A percentile compares a stretch with the other conserved stretches of the same genome.
Conservation (phyloP, 2,888 invertebrate genomes). For the Melipona beecheii region DNA sequence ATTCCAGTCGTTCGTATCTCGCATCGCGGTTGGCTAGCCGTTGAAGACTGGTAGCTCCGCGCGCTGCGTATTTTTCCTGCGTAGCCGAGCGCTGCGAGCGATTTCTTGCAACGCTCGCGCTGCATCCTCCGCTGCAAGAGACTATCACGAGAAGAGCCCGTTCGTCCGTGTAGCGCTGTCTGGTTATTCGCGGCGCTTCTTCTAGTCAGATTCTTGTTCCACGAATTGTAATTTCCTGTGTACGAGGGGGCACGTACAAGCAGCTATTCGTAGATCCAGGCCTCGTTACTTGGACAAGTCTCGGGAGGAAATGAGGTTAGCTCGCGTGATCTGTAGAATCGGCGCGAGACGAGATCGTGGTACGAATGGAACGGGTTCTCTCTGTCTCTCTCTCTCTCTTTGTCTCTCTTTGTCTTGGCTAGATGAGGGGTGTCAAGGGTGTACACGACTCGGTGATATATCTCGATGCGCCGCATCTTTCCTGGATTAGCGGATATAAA, state of each 20-base stretch:
- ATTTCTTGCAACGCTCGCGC: background rate
- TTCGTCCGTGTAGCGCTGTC: background rate
- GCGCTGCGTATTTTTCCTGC: background rate
- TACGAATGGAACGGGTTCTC: conserved; percentile 32
- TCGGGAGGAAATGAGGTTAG: conserved; percentile 67
- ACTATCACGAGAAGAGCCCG: background rate
- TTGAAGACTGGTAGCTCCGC: background rate
- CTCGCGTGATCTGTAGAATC: conserved; percentile 66
- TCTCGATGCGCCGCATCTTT: conserved; percentile 61
- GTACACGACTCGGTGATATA: conserved; percentile 61
- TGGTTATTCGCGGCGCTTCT: conserved; percentile 25
- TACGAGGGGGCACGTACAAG: conserved; percentile 43
- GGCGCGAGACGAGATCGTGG: conserved; percentile 55
- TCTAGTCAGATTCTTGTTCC: conserved; percentile 44
- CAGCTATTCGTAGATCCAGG: conserved; percentile 42
- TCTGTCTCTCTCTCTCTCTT: background rate
- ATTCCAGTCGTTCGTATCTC: background rate
- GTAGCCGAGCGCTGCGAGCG: background rate
- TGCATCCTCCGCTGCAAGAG: background rate
- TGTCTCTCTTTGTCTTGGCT: background rate
- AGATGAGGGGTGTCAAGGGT: conserved; percentile 36
- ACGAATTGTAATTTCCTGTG: conserved; percentile 68
- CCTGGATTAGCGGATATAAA: conserved; percentile 65
- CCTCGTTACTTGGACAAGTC: conserved; percentile 60
- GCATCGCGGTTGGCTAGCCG: background rate